Percentiles rank a stretch among this genome's conserved stretches.
Conservation (phyloP, 2,113 vertebrate species). For the Podiceps cristatus region DNA sequence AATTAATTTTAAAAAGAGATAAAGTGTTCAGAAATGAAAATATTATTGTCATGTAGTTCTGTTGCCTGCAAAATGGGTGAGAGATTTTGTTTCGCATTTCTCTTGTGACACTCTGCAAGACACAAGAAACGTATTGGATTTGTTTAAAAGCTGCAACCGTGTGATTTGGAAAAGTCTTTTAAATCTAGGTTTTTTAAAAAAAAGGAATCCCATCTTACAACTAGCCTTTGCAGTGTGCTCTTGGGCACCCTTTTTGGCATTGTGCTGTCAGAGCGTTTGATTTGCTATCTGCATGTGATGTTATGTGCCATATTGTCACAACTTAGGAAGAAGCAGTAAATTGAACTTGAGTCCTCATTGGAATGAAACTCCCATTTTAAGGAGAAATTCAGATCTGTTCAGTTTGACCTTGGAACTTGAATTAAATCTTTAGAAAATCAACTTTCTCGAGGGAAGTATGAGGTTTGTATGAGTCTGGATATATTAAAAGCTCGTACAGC, state of each 20-base stretch:
- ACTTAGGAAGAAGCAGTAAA: conserved; percentile 80
- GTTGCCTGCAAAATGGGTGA: background rate
- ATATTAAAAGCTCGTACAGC: conserved; percentile 71
- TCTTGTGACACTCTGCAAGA: background rate
- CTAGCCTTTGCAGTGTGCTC: conserved; percentile 17
- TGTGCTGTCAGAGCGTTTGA: conserved; percentile 67
- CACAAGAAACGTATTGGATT: background rate
- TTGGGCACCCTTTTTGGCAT: conserved; percentile 73
- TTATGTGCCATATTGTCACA: conserved; percentile 80
- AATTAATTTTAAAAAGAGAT: background rate
- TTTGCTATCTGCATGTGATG: conserved; percentile 78
- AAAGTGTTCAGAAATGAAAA: background rate
- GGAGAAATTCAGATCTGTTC: conserved; percentile 83
- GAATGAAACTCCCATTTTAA: conserved; percentile 85
- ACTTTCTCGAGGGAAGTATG: conserved; percentile 81
- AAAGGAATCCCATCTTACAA: conserved; percentile 22
- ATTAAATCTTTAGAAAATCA: conserved; percentile 85
- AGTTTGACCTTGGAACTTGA: conserved; percentile 85
- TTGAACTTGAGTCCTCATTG: conserved; percentile 82
- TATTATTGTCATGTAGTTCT: background rate
- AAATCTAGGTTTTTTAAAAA: background rate
- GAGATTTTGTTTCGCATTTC: background rate
- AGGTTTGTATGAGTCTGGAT: conserved; percentile 74
- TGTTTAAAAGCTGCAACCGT: background rate
- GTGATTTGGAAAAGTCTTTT: background rate